Base-by-base conservation (phyloP, 2,113 vertebrate genomes). In the Bombycilla garrulus region DNA sequence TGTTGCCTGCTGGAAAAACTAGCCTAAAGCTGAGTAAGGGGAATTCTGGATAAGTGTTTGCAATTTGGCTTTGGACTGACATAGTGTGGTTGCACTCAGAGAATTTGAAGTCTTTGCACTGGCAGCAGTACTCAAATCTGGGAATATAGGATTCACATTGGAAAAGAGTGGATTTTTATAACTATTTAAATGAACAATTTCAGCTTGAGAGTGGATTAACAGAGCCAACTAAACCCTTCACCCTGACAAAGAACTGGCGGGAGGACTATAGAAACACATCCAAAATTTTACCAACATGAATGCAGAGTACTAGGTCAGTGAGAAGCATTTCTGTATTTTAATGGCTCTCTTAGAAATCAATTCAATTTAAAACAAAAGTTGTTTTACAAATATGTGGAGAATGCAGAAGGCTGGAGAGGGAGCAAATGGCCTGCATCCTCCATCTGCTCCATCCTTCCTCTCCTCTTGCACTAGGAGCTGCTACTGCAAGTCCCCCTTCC, bases 221-320 rank as follows among this genome's bases (percentile, higher is more conserved):
- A 60, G 93, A 94, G 96, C 95, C 95, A 97, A 95, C 72, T 96
- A 96, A 96, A 96, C 96, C 92, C 94, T 96, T 97, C 95, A 96
- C 96, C 96, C 96, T 96, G 96, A 97, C 95, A 97, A 93, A 96
- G 95, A 96, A 97, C 93, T 97, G 96, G 94, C 93, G 92, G 92
- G 82, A 95, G 90, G 73, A 97, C 90, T 94, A 84, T 62, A 92
- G 95, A 96, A 96, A 92, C 93, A 86, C 92, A 92, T 96, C 96
- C 96, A 97, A 93, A 95, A 96, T 96, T 96, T 95, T 96, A 96
- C 86, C 72, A 93, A 81, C 86, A 86, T 96, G 95, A 97, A 96
- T 97, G 90, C 94, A 92, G 93, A 97, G 95, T 94, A 95, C 93
- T 96, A 96, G 96, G 96, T 96, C 96, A 97, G 95, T 26, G 92